Conservation (phyloP, 2,888 invertebrate species). For the Drosophila nigricruria region DNA sequence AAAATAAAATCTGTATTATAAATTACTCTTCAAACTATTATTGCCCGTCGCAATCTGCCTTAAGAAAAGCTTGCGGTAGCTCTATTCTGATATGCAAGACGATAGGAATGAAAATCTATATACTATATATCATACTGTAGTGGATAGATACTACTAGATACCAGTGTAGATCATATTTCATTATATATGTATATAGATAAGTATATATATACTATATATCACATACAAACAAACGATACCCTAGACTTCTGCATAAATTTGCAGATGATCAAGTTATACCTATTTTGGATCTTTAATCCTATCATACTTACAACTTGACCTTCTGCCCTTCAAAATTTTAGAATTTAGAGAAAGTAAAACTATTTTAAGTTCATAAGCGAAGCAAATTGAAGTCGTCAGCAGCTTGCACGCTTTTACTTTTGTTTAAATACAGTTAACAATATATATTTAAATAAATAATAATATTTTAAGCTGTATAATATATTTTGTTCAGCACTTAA, state of each 20-base stretch:
- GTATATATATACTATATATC: not conserved
- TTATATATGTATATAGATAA: too few relatives aligned
- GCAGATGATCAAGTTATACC: too few relatives aligned
- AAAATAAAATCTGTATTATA: too few relatives aligned
- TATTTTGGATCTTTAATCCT: too few relatives aligned
- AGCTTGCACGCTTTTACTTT: not conserved
- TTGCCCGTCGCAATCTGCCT: too few relatives aligned
- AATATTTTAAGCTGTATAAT: not conserved
- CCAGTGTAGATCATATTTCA: too few relatives aligned
- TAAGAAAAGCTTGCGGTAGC: too few relatives aligned
- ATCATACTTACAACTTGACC: not conserved
- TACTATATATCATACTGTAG: too few relatives aligned
- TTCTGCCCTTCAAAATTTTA: not conserved
- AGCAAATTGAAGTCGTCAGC: not conserved
- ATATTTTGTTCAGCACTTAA: not conserved
- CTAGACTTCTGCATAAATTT: not conserved
- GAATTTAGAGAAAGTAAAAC: not conserved
- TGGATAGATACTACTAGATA: too few relatives aligned
- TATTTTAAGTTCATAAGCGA: not conserved
- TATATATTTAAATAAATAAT: not conserved
- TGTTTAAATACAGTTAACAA: not conserved
- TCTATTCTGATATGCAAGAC: too few relatives aligned
- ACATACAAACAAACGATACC: not conserved
- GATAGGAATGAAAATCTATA: too few relatives aligned
- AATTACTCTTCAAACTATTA: too few relatives aligned